phyloP scores from a whole-genome alignment of 1,140 invertebrate species.

The Ganaspis sp. region DNA sequence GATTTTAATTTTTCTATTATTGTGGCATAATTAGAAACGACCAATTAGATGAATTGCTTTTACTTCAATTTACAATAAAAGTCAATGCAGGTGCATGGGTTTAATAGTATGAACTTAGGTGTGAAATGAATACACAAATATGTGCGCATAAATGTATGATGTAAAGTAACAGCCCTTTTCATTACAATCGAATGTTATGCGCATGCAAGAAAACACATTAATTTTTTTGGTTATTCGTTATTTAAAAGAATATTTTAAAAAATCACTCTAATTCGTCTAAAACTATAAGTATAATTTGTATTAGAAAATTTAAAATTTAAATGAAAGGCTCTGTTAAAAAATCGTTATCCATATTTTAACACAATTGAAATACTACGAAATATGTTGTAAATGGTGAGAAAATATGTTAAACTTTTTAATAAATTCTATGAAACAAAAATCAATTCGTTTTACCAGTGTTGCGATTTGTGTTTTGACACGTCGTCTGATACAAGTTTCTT shows the following conservation, averaged over 20 bases:
- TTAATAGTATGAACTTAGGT: background rate
- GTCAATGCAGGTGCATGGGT: background rate
- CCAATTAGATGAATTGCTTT: background rate
- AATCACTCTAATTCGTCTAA: background rate
- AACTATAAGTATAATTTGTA: background rate
- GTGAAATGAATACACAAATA: constrained; percentile 16
- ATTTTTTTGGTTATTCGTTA: background rate
- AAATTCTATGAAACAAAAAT: background rate
- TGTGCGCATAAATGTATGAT: constrained; percentile 1
- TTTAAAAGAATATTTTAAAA: background rate
- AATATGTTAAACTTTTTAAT: background rate
- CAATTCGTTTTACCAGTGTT: too few species aligned
- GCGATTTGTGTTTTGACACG: too few species aligned
- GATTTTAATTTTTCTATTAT: background rate
- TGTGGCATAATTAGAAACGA: background rate
- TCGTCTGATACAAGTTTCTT: too few species aligned
- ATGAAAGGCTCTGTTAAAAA: background rate
- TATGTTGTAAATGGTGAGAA: background rate
- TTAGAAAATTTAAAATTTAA: background rate
- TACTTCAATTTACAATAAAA: background rate
- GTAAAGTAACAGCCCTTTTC: background rate
- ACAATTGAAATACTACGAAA: background rate
- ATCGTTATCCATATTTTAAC: background rate
- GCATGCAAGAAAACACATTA: background rate
- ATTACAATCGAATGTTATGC: background rate